phyloP scores from a whole-genome alignment of 2,113 vertebrate genomes.

The Eudyptes chrysolophus region DNA sequence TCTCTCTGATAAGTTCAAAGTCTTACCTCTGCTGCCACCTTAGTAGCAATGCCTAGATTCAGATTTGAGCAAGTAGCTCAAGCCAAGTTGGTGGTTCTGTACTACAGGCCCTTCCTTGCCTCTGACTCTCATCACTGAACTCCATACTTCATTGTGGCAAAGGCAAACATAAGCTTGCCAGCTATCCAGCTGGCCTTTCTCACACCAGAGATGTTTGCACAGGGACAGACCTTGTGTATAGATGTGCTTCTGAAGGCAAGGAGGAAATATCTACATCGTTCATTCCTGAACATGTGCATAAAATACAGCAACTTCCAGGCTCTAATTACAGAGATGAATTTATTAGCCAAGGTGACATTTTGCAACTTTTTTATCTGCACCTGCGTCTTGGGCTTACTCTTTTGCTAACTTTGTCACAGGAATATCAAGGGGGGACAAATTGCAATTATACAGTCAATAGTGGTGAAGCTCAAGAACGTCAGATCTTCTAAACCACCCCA shows the following conservation, averaged over 20 bases:
- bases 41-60: background rate
- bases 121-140: background rate
- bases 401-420: background rate
- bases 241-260: background rate
- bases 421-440: background rate
- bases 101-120: background rate
- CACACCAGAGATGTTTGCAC: background rate
- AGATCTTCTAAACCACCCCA: background rate
- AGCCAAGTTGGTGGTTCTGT: background rate
- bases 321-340: background rate
- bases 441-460: background rate
- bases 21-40: background rate
- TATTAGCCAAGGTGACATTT: background rate
- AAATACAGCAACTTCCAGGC: background rate
- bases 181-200: background rate
- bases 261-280: background rate
- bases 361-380: background rate
- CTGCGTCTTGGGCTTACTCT: background rate
- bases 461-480: background rate
- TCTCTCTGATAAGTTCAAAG: constrained; percentile 1
- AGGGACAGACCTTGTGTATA: background rate
- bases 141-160: background rate
- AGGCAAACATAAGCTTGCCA: background rate
- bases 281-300: background rate
- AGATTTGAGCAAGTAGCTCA: background rate